Conservation (phyloP, 2,888 invertebrate species). For the Alloplasta piceator region DNA sequence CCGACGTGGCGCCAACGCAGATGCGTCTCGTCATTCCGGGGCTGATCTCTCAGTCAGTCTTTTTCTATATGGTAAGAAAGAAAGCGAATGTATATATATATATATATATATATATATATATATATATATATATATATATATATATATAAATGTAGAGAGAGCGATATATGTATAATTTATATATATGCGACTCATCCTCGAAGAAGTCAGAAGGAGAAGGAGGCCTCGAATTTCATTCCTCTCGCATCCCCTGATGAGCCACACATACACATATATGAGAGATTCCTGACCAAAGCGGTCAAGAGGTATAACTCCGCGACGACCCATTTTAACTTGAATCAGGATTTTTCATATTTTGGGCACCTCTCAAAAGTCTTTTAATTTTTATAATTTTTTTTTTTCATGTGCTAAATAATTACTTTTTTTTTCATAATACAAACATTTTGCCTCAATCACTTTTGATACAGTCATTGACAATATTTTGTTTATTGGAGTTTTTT, state of each 20-base stretch:
- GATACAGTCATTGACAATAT: no score
- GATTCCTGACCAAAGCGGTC: no score
- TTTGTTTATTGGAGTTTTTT: no score
- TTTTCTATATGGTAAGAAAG: slow-evolving; percentile 47
- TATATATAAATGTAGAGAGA: slow-evolving; percentile 19
- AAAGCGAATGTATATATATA: slow-evolving; percentile 10
- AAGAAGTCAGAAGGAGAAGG: slow-evolving; percentile 47
- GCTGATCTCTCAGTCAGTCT: slow-evolving; percentile 58
- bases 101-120: slow-evolving; percentile 35
- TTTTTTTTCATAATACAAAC: no score
- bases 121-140: slow-evolving; percentile 1
- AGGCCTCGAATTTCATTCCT: slow-evolving; percentile 76
- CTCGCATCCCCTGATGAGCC: slow-evolving; percentile 49
- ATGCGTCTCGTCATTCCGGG: slow-evolving; percentile 80
- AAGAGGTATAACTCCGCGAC: no score
- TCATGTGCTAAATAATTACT: no score
- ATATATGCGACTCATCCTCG: slow-evolving; percentile 46
- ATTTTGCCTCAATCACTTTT: no score
- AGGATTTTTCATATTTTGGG: no score
- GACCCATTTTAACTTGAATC: no score
- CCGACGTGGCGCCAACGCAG: slow-evolving; percentile 82
- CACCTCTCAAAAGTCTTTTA: no score
- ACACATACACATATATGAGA: no score
- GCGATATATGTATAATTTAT: not conserved
- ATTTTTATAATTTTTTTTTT: no score